Evolutionary conservation across 1,140 invertebrate genomes (phyloP), one percentile per base, ranked within the genome.

Genomic region (Drosophila kanapiae): DNA sequence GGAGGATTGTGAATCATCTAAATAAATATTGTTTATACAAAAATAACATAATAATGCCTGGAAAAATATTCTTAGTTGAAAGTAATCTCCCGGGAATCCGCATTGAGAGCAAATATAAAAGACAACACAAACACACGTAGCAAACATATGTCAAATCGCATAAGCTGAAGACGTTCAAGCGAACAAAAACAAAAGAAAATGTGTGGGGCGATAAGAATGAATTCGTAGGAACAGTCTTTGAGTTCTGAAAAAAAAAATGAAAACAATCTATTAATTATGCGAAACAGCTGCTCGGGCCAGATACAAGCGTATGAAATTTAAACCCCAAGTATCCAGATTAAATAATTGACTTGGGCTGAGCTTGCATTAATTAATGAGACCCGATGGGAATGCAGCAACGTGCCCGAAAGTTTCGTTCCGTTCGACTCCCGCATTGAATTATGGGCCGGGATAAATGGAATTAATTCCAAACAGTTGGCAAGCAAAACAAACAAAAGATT

Each of bases 401-500:
- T 45, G 31, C 49, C 49, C 43, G 43, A 49, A 40, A 40, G 27
- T 10, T 62, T 27, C 53, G 13, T 37, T 47, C 14, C 33, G 18
- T 27, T 61, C n/a, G 18, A 47, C 42, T 47, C 42, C 16, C 31
- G 42, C 16, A 10, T 33, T 38, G 35, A 67, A 49, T 65, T 64
- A 33, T 23, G 13, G 62, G 29, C 3, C 13, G 64, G 45, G 27
- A 45, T 51, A 60, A 78, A 61, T 78, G 48, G 81, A 86, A 79
- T 87, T 79, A 77, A 49, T 72, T 72, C 49, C 31, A 70, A 71
- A 45, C 57, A 71, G 67, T 82, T 85, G 27, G 49, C 70, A 61
- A 75, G 67, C 60, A 80, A 80, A 64, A 69, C 71, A 87, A 86
- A 87, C 79, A 77, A 42, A 23, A 74, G 58, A 84, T 82, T 76